Evolutionary conservation across 2,888 invertebrate genomes (phyloP), one percentile per base, ranked within the genome.

Genomic region (Frankliniella intonsa): DNA sequence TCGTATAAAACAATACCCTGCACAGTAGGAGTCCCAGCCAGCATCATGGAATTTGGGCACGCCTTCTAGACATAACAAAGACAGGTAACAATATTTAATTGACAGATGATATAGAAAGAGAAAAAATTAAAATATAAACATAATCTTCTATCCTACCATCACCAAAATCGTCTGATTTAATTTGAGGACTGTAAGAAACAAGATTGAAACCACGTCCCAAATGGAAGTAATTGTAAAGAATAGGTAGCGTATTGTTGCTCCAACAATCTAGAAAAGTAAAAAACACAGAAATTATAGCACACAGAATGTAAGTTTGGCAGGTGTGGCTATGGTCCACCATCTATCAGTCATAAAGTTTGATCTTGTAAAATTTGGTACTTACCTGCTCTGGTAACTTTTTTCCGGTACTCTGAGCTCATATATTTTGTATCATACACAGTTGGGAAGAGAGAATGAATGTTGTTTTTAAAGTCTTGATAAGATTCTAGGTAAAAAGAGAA

Each of bases 1-100:
- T 81, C 91, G 89, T 62, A 93, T 87, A 87, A 94, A 94, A 86
- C 93, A 91, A 86, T 91, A 92, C 0, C 94, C 95, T 82, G 94
- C 91, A 85, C 93, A 92, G 87, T 90, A 95, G 0, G 95, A 93
- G 88, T 96, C 95, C 92, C 93, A 95, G 1, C 94, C 95, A n/a
- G 95, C 95, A 86, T 94, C 92, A 85, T 95, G 96, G 85, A 88
- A 89, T 62, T 85, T 86, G 80, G 81, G 79, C 69, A 86, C 86
- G 25, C 83, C 50, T 50, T 83, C 86, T 85, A n/a, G 10, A 49
- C 38, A 85, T 83, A 82, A 84, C 83, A 12, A 79, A 82, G 9
- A 80, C 27, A 65, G 49, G 82, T 19, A 55, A 19, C 12, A 12
- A 5, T 14, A 12, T 55, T 0, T 55, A 12, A 0, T 11, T 9